A percentile compares a stretch with the other conserved stretches of the same genome.
Conservation (phyloP, 2,113 vertebrate species). For the Corythaixoides concolor region DNA sequence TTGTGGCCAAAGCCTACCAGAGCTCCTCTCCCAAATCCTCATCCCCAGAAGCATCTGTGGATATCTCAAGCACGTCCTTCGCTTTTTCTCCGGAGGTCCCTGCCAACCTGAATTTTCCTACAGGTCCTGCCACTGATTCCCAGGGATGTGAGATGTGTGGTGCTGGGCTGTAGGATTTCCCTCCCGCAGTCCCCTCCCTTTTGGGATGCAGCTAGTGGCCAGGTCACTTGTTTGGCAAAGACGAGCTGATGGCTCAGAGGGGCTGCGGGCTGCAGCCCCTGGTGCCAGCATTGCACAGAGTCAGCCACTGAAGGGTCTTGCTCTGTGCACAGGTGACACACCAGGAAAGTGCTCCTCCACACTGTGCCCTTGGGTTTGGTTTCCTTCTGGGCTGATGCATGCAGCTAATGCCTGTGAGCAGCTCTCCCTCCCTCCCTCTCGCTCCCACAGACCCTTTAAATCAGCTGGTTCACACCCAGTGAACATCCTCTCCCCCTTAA, state of each 20-base stretch:
- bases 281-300: neutral
- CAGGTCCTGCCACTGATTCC: neutral
- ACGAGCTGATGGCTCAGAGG: neutral
- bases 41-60: accelerated
- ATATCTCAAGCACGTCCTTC: neutral
- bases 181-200: neutral
- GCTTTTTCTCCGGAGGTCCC: neutral
- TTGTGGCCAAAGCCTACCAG: neutral
- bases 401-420: neutral
- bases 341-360: neutral
- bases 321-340: neutral
- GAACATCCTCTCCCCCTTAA: neutral
- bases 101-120: conserved; percentile 1
- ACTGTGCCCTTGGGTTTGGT: neutral
- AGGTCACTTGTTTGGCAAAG: neutral
- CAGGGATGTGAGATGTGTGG: neutral
- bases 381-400: neutral
- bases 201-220: neutral
- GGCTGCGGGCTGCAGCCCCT: neutral
- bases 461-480: neutral
- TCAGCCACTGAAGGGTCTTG: neutral
- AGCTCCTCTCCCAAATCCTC: neutral
- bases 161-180: neutral
- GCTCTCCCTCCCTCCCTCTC: neutral
- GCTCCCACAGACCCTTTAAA: neutral